Evolutionary conservation across 2,888 invertebrate species (phyloP), one percentile per base, ranked within the genome.

Genomic region (Seladonia tumulorum): DNA sequence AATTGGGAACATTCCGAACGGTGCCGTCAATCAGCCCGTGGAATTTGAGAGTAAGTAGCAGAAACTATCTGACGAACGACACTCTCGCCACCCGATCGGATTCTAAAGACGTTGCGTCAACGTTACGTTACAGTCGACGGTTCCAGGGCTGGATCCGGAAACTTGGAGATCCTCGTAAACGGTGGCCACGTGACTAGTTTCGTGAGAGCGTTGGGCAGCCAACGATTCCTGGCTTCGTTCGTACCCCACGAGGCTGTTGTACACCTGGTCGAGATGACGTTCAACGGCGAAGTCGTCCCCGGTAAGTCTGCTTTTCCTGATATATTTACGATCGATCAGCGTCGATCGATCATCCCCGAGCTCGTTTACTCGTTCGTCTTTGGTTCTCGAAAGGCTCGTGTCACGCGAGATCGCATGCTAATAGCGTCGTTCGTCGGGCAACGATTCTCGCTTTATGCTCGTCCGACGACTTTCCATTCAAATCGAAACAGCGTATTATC

Each of bases 141-240:
- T 81, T 98, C 98, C 83, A 97, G 97, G 89, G 99, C 99, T n/a
- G 99, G 99, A 60, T 98, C 99, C 5, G 99, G 99, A 25, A 99
- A 99, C 95, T 95, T 99, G 90, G 99, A 99, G 95, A 98, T 99
- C 90, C 96, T 99, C 88, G 99, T 99, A 14, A 99, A 99, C 93
- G 99, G 99, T 63, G 98, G 99, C 7, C 97, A 98, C 88, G 99
- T 99, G 45, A 98, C 99, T 14, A 99, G 99, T 91, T 98, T 98
- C 79, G 99, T 99, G 22, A 96, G 98, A 87, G 98, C 98, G 82
- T 96, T 99, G 75, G 99, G 99, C 71, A 97, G 97, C 66, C 98
- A 99, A 94, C 96, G 98, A 88, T 98, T 98, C 95, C 96, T 98
- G 83, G 99, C 99, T 57, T 98, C 99, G 22, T 99, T 99, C 95